These are phyloP conservation scores for Chloroceryle aenea DNA, from an alignment of 2,113 vertebrate species.

Conservation along the genomic window DNA sequence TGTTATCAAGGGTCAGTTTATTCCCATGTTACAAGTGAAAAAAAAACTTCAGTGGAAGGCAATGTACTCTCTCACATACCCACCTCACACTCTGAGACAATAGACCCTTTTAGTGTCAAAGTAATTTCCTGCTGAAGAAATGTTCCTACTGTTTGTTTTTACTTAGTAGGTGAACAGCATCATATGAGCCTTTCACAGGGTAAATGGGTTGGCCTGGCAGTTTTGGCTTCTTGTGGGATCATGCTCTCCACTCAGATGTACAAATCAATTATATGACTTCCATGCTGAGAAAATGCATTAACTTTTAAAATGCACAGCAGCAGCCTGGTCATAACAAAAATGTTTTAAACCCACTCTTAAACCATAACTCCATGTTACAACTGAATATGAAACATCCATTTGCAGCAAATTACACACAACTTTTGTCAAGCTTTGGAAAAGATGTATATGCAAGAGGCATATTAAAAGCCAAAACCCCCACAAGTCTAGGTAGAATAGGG, in stretches of 20 bases:
- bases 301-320: background rate
- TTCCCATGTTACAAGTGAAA: background rate
- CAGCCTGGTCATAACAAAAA: background rate
- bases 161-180: background rate
- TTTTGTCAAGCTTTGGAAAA: background rate
- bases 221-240: background rate
- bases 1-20: conserved; percentile 29
- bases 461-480: background rate
- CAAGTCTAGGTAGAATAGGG: background rate
- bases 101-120: background rate
- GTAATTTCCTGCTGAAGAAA: conserved; percentile 28
- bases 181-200: background rate
- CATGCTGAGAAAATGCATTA: conserved; percentile 37
- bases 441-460: background rate
- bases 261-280: background rate
- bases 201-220: background rate
- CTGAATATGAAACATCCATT: background rate
- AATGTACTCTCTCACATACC: background rate
- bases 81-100: background rate
- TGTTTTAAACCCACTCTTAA: background rate
- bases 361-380: background rate
- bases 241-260: background rate
- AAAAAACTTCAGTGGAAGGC: background rate
- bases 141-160: background rate
- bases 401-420: background rate